Conservation (phyloP, 2,797 vertebrate species). For the Anniella stebbinsi region DNA sequence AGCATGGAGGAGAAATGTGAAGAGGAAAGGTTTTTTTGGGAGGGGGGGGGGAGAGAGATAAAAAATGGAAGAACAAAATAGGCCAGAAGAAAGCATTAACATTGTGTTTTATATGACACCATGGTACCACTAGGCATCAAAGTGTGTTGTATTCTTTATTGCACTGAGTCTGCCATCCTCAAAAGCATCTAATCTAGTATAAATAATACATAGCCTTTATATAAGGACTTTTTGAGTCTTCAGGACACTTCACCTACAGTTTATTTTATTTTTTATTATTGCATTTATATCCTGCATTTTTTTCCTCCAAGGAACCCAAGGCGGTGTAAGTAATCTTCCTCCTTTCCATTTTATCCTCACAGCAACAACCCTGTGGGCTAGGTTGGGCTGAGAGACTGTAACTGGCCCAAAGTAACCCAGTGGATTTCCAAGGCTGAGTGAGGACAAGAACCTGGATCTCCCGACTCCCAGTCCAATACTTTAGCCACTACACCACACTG, state of each 20-base stretch:
- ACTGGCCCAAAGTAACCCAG: too few species aligned
- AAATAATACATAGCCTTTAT: not conserved
- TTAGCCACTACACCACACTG: too few species aligned
- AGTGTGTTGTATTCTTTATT: slow-evolving; percentile 11
- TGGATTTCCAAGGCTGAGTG: too few species aligned
- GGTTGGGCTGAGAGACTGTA: too few species aligned
- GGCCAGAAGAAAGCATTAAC: not conserved
- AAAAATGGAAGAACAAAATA: not conserved
- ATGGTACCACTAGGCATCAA: not conserved
- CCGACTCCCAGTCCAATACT: too few species aligned
- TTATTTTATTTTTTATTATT: too few species aligned
- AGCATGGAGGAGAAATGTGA: not conserved
- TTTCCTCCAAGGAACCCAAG: too few species aligned
- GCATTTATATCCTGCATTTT: too few species aligned
- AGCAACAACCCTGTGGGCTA: too few species aligned
- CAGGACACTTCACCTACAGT: not conserved
- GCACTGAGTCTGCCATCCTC: not conserved
- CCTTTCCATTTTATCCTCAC: too few species aligned
- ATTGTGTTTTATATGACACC: not conserved
- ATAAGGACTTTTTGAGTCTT: not conserved
- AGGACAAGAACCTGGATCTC: too few species aligned
- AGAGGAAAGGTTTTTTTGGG: not conserved
- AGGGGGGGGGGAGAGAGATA: not conserved
- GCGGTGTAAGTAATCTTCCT: too few species aligned
- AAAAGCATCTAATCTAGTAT: not conserved